Evolutionary conservation across 2,797 vertebrate genomes (phyloP).

Genomic region (Squalus acanthias): DNA sequence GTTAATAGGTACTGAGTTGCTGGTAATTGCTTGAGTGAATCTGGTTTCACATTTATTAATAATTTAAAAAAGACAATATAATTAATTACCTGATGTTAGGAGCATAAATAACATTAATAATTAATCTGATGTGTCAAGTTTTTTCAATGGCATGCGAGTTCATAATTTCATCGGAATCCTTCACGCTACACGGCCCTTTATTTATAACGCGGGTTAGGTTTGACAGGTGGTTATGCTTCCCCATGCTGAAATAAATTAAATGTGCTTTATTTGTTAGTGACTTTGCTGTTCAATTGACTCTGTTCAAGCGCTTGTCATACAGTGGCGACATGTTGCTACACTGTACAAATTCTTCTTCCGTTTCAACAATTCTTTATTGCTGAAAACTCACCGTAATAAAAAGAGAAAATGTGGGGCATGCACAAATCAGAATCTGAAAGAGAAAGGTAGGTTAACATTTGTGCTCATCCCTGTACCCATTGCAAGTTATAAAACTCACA

Average conservation of each 20-base stretch:
- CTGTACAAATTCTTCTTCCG: background rate
- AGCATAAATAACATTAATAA: background rate
- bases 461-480: background rate
- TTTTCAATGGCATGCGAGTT: background rate
- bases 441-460: background rate
- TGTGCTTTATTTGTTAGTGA: background rate
- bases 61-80: background rate
- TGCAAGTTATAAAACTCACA: background rate
- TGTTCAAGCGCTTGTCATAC: background rate
- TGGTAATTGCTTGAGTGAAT: background rate
- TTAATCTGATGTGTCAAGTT: background rate
- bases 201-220: background rate
- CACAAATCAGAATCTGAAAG: background rate
- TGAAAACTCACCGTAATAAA: background rate
- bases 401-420: background rate
- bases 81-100: background rate
- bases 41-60: background rate
- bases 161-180: background rate
- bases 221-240: background rate
- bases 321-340: background rate
- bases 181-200: background rate
- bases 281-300: background rate
- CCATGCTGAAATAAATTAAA: constrained; percentile 9
- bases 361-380: background rate
- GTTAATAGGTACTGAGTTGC: background rate